Percentiles rank a stretch among this genome's conserved stretches.
phyloP scores from a whole-genome alignment of 2,888 invertebrate species.

The Caenorhabditis uteleia region DNA sequence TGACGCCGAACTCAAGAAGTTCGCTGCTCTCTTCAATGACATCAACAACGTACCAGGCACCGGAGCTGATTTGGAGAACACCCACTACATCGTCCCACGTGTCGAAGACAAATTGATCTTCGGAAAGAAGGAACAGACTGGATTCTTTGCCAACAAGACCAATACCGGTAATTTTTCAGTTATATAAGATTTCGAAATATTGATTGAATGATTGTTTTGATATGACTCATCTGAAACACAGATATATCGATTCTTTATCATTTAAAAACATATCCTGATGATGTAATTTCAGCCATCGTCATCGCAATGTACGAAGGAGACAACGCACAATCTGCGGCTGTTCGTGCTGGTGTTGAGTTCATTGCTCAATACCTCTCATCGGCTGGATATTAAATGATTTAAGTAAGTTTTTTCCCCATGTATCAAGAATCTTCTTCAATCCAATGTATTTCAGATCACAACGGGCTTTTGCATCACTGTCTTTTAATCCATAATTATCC shows the following conservation, averaged over 20 bases:
- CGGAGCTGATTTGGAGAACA: constrained; percentile 62
- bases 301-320: constrained; percentile 69
- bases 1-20: constrained; percentile 60
- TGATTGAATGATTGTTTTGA: not conserved
- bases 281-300: constrained; percentile 50
- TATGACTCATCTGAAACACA: not conserved
- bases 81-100: constrained; percentile 69
- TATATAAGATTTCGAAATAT: too few species aligned
- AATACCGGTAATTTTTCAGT: constrained; percentile 54
- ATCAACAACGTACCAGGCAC: constrained; percentile 48
- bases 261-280: not conserved
- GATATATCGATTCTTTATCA: not conserved
- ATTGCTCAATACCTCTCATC: constrained; percentile 56
- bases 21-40: constrained; percentile 60
- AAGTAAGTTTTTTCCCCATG: not conserved
- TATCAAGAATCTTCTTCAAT: not conserved
- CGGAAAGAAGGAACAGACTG: constrained; percentile 68
- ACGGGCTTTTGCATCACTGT: constrained; percentile 1
- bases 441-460: not conserved
- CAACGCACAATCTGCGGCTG: constrained; percentile 54
- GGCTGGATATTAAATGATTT: constrained; percentile 54
- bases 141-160: constrained; percentile 68
- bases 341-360: constrained; percentile 65
- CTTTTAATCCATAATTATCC: constrained; percentile 1
- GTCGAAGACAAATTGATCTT: constrained; percentile 68